phyloP scores from a whole-genome alignment of 1,140 invertebrate species.

The Cyclina sinensis region DNA sequence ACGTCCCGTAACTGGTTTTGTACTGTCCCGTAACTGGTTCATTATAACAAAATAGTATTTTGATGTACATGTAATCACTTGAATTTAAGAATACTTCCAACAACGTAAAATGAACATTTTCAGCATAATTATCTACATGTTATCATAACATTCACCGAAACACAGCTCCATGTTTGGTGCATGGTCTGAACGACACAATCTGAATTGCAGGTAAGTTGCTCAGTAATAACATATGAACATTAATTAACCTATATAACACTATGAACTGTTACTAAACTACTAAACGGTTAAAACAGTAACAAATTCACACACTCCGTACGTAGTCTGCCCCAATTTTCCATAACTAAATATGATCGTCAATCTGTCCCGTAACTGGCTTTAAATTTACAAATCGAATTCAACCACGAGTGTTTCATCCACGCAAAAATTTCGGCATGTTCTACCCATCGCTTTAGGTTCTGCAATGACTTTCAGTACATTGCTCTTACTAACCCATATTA shows the following conservation, averaged over 20 bases:
- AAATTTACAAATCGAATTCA: background rate
- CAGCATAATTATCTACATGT: background rate
- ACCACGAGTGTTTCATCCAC: conserved; percentile 10
- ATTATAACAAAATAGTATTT: background rate
- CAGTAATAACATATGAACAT: background rate
- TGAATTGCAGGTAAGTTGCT: background rate
- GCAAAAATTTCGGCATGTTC: background rate
- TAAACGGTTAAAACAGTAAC: too few relatives aligned
- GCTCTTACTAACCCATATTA: conserved; percentile 1
- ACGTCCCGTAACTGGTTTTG: too few relatives aligned
- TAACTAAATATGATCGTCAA: background rate
- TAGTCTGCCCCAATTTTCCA: too few relatives aligned
- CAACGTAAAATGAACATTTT: background rate
- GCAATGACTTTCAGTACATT: conserved; percentile 24
- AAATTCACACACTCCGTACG: too few relatives aligned
- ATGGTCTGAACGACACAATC: background rate
- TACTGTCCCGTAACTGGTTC: too few relatives aligned
- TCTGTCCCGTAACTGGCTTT: conserved; percentile 35
- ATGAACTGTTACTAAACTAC: too few relatives aligned
- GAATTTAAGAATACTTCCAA: background rate
- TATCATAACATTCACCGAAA: too few relatives aligned
- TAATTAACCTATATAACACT: too few relatives aligned
- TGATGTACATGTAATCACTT: background rate
- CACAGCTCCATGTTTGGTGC: background rate
- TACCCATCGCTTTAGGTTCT: conserved; percentile 18